phyloP scores from a whole-genome alignment of 1,140 invertebrate species.

The Drosophila novamexicana region DNA sequence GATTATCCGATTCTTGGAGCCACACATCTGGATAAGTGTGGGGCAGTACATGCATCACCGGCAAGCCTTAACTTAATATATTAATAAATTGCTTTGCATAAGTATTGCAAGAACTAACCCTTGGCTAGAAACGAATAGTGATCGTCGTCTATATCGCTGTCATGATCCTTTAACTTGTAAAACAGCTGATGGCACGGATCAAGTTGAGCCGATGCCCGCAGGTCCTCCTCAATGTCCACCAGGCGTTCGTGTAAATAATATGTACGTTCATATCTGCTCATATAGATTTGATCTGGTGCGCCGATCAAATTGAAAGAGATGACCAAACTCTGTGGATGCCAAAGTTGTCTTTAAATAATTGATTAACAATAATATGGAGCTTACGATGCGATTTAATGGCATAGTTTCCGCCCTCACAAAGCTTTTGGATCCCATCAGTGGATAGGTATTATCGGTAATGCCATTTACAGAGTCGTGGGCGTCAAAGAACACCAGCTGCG shows the following conservation, averaged over 20 bases:
- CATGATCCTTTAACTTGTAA: constrained; percentile 24
- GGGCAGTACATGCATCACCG: constrained; percentile 32
- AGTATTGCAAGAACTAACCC: constrained; percentile 10
- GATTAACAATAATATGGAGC: not conserved
- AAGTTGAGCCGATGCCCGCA: constrained; percentile 6
- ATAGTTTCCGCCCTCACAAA: constrained; percentile 14
- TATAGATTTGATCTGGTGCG: constrained; percentile 24
- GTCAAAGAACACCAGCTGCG: constrained; percentile 33
- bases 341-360: not conserved
- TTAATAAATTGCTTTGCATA: no score
- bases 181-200: constrained; percentile 5
- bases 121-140: constrained; percentile 16
- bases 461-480: constrained; percentile 11
- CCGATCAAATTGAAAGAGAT: constrained; percentile 34
- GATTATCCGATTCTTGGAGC: constrained; percentile 16
- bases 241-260: constrained; percentile 17
- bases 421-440: constrained; percentile 7
- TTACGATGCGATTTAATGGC: constrained; percentile 19
- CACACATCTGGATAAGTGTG: constrained; percentile 35
- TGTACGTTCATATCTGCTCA: constrained; percentile 23
- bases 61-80: not conserved
- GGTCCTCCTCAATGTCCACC: constrained; percentile 17
- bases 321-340: not conserved
- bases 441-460: not conserved
- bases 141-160: constrained; percentile 19